These are phyloP conservation scores for Helicoverpa zea DNA, from an alignment of 1,140 invertebrate species.

Conservation along the genomic window DNA sequence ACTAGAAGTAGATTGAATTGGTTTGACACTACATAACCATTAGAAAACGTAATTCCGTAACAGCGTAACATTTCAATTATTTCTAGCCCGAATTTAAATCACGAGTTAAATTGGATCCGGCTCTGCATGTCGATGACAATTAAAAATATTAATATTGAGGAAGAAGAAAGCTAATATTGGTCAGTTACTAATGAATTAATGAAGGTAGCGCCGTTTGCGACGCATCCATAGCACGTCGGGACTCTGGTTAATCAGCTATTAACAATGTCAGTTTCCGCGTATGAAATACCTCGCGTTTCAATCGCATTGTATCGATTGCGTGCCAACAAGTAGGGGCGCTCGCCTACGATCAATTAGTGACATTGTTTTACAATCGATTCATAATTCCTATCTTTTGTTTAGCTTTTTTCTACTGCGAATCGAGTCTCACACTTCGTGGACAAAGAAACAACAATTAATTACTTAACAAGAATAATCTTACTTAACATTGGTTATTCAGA, in stretches of 20 bases:
- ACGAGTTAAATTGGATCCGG: neutral
- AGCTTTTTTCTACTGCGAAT: conserved; percentile 40
- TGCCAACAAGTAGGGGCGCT: conserved; percentile 47
- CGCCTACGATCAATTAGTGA: conserved; percentile 65
- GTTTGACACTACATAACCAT: conserved; percentile 13
- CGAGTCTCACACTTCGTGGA: conserved; percentile 38
- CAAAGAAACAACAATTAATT: conserved; percentile 44
- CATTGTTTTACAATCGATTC: conserved; percentile 60
- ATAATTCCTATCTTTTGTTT: conserved; percentile 58
- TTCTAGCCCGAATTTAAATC: neutral
- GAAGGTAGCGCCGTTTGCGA: conserved; percentile 21
- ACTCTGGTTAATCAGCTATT: conserved; percentile 12
- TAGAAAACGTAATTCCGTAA: conserved; percentile 5
- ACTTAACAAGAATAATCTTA: conserved; percentile 31
- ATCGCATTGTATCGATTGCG: conserved; percentile 44
- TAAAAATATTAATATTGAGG: conserved; percentile 25
- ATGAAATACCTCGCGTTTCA: conserved; percentile 37
- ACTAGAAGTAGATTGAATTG: neutral
- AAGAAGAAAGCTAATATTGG: conserved; percentile 27
- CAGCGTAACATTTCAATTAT: conserved; percentile 14
- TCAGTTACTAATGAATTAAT: conserved; percentile 43
- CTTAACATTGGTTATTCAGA: conserved; percentile 29
- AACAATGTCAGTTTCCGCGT: conserved; percentile 40
- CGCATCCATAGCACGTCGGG: conserved; percentile 23
- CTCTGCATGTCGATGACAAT: conserved; percentile 17